Percentiles rank a stretch among this genome's conserved stretches.
Evolutionary conservation across 2,113 vertebrate genomes (phyloP).

Genomic region (Cebus imitator): DNA sequence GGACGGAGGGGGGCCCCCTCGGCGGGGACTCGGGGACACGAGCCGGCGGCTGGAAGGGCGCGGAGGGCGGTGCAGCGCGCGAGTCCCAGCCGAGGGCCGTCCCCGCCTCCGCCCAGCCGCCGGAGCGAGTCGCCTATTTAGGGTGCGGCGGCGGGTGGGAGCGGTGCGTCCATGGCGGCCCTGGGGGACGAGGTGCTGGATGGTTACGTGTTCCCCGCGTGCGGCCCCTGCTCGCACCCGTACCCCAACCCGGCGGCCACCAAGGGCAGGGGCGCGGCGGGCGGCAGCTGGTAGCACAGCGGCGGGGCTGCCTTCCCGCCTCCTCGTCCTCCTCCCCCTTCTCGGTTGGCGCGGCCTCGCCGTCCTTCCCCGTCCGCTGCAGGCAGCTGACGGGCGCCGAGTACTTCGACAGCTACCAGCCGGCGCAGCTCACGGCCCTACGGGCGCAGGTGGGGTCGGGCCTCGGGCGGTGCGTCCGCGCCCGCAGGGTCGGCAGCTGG

Average conservation of each 20-base stretch:
- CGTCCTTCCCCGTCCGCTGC: conserved; percentile 76
- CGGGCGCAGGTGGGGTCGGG: conserved; percentile 92
- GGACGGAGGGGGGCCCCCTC: not conserved
- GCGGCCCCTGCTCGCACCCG: conserved; percentile 81
- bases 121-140: conserved; percentile 83
- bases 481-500: conserved; percentile 90
- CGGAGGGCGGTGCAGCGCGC: not conserved
- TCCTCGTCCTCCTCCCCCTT: not conserved
- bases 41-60: rapidly evolving
- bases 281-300: not conserved
- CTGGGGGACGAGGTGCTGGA: conserved; percentile 89
- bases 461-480: conserved; percentile 84
- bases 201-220: conserved; percentile 71
- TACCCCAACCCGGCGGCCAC: conserved; percentile 79
- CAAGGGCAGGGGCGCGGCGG: conserved; percentile 16
- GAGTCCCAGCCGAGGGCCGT: not conserved
- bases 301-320: conserved; percentile 77
- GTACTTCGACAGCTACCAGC: conserved; percentile 92
- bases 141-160: rapidly evolving
- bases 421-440: conserved; percentile 94
- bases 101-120: not conserved
- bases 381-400: conserved; percentile 82
- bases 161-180: conserved; percentile 84
- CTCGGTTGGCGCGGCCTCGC: conserved; percentile 56
- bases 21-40: not conserved